A percentile compares a stretch with the other conserved stretches of the same genome.
phyloP scores from a whole-genome alignment of 2,797 vertebrate genomes.

The Argya squamiceps region DNA sequence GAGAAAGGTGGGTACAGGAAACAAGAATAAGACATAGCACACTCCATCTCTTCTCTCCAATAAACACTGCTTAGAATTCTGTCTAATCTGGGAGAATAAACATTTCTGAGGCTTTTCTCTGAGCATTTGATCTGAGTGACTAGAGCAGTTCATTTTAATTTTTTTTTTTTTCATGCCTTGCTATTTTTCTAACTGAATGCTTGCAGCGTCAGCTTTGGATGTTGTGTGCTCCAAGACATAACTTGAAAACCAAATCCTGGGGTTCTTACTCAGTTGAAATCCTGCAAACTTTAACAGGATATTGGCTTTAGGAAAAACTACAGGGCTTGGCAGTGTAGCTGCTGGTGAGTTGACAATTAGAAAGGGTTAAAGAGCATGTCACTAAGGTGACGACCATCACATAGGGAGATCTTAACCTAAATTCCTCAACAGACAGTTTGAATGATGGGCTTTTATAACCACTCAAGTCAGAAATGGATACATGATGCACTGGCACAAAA shows the following conservation, averaged over 20 bases:
- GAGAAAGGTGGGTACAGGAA: conserved; percentile 18
- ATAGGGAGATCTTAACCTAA: background rate
- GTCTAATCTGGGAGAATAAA: conserved; percentile 36
- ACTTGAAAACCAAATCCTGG: background rate
- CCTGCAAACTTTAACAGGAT: background rate
- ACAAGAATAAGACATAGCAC: conserved; percentile 35
- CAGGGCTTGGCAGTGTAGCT: background rate
- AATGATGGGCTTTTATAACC: background rate
- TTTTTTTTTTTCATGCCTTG: background rate
- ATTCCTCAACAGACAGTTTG: background rate
- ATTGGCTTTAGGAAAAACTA: background rate
- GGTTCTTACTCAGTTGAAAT: background rate
- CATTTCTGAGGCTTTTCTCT: conserved; percentile 22
- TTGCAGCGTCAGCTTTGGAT: background rate
- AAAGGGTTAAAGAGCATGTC: background rate
- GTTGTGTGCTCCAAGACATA: background rate
- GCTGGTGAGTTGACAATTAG: background rate
- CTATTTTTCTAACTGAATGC: background rate
- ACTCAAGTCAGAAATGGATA: background rate
- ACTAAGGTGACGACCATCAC: background rate
- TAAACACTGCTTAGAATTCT: conserved; percentile 26
- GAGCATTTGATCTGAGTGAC: background rate
- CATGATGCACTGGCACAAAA: background rate
- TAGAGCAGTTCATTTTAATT: background rate
- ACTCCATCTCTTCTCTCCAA: conserved; percentile 30